Evolutionary conservation across 1,140 invertebrate species (phyloP).

Genomic region (Leguminivora glycinivorella): DNA sequence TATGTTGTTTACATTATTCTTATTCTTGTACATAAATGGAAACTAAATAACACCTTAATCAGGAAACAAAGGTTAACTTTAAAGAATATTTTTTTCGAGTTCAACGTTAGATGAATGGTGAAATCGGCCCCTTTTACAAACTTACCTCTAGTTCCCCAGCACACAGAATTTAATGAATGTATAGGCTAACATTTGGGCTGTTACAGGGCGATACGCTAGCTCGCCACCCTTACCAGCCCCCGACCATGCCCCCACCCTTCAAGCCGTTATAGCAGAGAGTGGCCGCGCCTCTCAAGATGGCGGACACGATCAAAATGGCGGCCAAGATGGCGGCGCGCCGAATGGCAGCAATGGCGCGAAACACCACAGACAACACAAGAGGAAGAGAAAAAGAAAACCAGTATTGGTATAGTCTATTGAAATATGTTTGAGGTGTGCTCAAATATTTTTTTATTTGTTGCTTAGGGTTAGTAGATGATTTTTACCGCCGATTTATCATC

Average conservation of each 20-base stretch:
- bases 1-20: too few relatives aligned
- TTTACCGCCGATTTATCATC: background rate
- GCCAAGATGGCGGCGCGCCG: slow-evolving; percentile 4
- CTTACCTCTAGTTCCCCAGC: background rate
- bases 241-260: slow-evolving; percentile 51
- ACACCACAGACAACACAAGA: slow-evolving; percentile 43
- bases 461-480: background rate
- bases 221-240: slow-evolving; percentile 68
- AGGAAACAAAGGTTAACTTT: too few relatives aligned
- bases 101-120: background rate
- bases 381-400: slow-evolving; percentile 59
- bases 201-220: slow-evolving; percentile 70
- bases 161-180: slow-evolving; percentile 53
- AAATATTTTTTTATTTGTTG: slow-evolving; percentile 11
- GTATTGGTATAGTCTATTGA: slow-evolving; percentile 58
- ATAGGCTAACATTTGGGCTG: slow-evolving; percentile 63
- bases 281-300: slow-evolving; percentile 31
- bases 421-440: slow-evolving; percentile 23
- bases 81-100: too few relatives aligned
- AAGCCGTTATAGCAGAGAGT: slow-evolving; percentile 69
- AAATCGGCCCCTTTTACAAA: slow-evolving; percentile 17
- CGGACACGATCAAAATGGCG: slow-evolving; percentile 33
- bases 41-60: too few relatives aligned
- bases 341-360: slow-evolving; percentile 22
- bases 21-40: too few relatives aligned